Base-by-base conservation (phyloP, 2,888 invertebrate species). In the Campaea margaritaria region DNA sequence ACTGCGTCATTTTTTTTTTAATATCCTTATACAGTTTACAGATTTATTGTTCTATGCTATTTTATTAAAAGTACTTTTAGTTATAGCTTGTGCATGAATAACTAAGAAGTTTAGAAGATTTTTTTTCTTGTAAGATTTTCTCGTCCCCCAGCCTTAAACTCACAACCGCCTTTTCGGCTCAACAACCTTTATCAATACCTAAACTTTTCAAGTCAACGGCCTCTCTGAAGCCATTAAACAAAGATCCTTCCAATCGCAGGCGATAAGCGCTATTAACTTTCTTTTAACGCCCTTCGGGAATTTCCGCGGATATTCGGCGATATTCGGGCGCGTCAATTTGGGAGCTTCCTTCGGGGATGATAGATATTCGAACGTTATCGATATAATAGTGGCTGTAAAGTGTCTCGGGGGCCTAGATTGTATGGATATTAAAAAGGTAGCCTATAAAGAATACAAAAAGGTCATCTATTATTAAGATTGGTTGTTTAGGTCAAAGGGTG, bases 181-280 rank as follows among this genome's bases (percentile, higher is more conserved):
- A 46, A 46, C 57, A 36, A 42, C 44, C 47, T 39, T 36, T 15
- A 44, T 13, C 59, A 65, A 51, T 55, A 47, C 43, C 47, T 46
- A 47, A 65, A 63, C 53, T 66, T 65, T 66, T 58, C 47, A 53
- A 64, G 57, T 58, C 47, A 62, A 50, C 57, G 55, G 34, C 64
- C 54, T 43, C 52, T 56, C 58, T 51, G 42, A 42, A 58, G 56
- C 50, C 62, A 64, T 62, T 67, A 64, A 62, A 64, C 53, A 60
- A 58, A 67, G 62, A 64, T 56, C 53, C 45, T 7, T 47, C 49
- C 51, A 61, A 65, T 64, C 61, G 58, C 50, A 57, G 34, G 41
- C 64, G 67, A 67, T 67, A 67, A 67, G 60, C 57, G 57, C 57
- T 55, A 58, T 59, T 57, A 21, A 66, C 58, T 60, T 61, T 58